Percentiles rank a stretch among this genome's conserved stretches.
These are phyloP conservation scores for Zele albiditarsus DNA, from an alignment of 2,888 invertebrate genomes.

Conservation along the genomic window DNA sequence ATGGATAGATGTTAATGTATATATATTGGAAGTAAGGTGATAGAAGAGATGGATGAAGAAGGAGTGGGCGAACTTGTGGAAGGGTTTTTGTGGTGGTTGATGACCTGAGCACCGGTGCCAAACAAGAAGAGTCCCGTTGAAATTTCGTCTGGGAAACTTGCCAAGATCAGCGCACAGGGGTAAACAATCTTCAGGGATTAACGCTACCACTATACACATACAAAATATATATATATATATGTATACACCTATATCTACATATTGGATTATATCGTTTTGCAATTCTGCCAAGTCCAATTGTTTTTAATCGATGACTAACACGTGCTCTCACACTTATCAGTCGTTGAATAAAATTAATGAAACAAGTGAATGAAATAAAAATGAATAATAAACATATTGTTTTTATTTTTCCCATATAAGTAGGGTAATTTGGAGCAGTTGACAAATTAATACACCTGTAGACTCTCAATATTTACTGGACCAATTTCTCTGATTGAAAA, in stretches of 20 bases:
- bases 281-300: slow-evolving; percentile 15
- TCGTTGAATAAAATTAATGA: background rate
- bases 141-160: slow-evolving; percentile 24
- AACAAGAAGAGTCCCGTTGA: slow-evolving; percentile 6
- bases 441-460: too few relatives aligned
- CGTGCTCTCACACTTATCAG: background rate
- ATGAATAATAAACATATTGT: background rate
- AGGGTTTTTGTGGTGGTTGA: slow-evolving; percentile 17
- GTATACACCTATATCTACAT: background rate
- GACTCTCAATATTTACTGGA: too few relatives aligned
- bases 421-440: too few relatives aligned
- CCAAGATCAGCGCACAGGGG: slow-evolving; percentile 24
- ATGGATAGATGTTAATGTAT: background rate
- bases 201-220: background rate
- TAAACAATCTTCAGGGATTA: slow-evolving; percentile 33
- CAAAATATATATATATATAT: background rate
- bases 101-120: slow-evolving; percentile 5
- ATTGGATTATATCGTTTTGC: slow-evolving; percentile 26
- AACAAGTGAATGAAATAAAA: background rate
- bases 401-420: too few relatives aligned
- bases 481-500: too few relatives aligned
- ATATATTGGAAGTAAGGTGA: background rate
- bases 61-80: background rate
- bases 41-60: background rate
- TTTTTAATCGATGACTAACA: slow-evolving; percentile 19